A percentile compares a stretch with the other conserved stretches of the same genome.
These are phyloP conservation scores for Terrapene triunguis DNA, from an alignment of 2,113 vertebrate species.

Conservation along the genomic window DNA sequence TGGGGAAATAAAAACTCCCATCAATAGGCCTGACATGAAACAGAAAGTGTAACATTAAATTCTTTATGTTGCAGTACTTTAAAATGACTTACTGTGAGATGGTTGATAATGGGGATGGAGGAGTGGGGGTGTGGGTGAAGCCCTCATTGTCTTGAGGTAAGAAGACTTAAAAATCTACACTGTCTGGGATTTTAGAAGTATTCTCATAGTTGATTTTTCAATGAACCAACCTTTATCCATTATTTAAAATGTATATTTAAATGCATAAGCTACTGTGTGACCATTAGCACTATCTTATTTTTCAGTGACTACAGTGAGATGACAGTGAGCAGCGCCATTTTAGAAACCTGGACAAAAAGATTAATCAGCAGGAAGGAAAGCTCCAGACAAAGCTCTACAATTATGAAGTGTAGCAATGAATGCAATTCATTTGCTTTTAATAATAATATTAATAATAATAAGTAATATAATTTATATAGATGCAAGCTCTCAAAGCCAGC, in stretches of 20 bases:
- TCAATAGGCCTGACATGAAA: neutral
- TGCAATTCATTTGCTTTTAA: neutral
- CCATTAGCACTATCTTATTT: neutral
- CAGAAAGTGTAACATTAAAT: neutral
- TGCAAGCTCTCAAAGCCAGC: neutral
- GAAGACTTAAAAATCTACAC: neutral
- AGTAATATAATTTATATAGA: neutral
- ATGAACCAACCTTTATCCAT: neutral
- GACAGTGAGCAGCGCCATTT: neutral
- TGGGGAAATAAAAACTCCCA: constrained; percentile 17
- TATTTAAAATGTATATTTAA: neutral
- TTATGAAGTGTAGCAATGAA: neutral
- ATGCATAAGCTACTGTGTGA: neutral
- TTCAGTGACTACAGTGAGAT: neutral
- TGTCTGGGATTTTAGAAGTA: neutral
- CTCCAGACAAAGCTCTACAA: neutral
- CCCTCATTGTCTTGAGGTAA: neutral
- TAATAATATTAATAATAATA: neutral
- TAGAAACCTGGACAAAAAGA: neutral
- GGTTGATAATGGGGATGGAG: neutral
- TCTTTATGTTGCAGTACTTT: neutral
- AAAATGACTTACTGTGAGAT: neutral
- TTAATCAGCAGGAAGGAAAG: constrained; percentile 6
- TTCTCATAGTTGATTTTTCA: neutral
- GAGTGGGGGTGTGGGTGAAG: neutral